These are phyloP conservation scores for Apantesis nais DNA, from an alignment of 2,888 invertebrate genomes.

Conservation along the genomic window DNA sequence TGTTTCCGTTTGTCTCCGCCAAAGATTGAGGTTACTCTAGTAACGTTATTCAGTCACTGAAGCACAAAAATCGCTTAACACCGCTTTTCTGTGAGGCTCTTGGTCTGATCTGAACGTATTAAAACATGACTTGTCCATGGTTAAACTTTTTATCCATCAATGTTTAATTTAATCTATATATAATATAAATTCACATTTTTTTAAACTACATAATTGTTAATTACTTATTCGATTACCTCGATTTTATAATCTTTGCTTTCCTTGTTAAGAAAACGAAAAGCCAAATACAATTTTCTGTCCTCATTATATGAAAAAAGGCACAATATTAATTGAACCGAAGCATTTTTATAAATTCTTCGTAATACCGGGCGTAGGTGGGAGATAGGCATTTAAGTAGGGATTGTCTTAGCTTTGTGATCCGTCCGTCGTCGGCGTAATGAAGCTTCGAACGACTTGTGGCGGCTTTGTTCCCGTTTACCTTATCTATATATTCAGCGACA, in stretches of 20 bases:
- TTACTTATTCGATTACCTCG: not conserved
- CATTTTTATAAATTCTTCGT: constrained; percentile 23
- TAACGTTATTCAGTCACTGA: no score
- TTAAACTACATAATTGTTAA: not conserved
- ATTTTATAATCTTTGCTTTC: not conserved
- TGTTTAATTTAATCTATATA: no score
- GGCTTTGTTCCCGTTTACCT: constrained; percentile 43
- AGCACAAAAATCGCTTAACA: no score
- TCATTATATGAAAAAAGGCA: constrained; percentile 7
- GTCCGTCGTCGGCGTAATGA: constrained; percentile 44
- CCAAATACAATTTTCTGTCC: not conserved
- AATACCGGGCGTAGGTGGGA: constrained; percentile 35
- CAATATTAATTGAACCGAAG: constrained; percentile 14
- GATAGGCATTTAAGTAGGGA: constrained; percentile 44
- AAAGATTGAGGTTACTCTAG: no score
- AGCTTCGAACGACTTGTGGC: constrained; percentile 42
- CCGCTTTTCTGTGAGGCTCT: no score
- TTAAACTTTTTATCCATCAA: no score
- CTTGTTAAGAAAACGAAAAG: not conserved
- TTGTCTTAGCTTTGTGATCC: constrained; percentile 48
- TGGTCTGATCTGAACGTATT: no score
- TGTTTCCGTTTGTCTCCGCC: no score
- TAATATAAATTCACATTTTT: no score
- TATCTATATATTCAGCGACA: constrained; percentile 29
- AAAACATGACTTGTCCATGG: no score